Evolutionary conservation across 2,888 invertebrate species (phyloP).

Genomic region (Microplitis manilae): DNA sequence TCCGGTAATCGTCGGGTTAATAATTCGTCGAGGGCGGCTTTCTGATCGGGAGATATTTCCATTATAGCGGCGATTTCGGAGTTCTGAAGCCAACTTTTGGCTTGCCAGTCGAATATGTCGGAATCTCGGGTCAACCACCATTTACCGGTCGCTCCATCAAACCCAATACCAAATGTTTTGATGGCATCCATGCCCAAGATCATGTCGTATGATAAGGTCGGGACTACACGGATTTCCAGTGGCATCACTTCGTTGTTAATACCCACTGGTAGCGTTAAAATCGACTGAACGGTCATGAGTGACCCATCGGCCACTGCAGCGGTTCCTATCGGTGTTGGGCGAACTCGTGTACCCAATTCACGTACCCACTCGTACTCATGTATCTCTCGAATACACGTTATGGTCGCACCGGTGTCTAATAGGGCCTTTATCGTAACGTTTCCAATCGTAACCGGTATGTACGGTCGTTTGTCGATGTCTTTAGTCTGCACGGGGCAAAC

Average conservation of each 20-base stretch:
- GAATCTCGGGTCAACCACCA: too few relatives aligned
- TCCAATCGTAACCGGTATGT: not conserved
- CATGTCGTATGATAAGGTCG: not conserved
- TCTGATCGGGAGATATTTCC: too few relatives aligned
- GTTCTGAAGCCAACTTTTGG: too few relatives aligned
- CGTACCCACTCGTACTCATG: not conserved
- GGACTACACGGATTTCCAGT: not conserved
- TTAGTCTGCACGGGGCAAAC: not conserved
- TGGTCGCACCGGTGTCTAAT: not conserved
- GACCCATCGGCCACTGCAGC: not conserved
- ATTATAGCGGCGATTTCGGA: too few relatives aligned
- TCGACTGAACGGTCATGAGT: not conserved
- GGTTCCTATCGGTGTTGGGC: not conserved
- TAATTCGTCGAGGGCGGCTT: too few relatives aligned
- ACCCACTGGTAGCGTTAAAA: not conserved
- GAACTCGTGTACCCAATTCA: not conserved
- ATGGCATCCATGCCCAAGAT: not conserved
- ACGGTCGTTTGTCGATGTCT: not conserved
- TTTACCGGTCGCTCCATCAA: too few relatives aligned
- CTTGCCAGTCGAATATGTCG: too few relatives aligned
- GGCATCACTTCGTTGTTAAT: not conserved
- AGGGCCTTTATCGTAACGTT: not conserved
- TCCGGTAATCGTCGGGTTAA: not conserved
- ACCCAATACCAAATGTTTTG: not conserved
- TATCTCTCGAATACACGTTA: not conserved